Evolutionary conservation across 92 coral and sea anemone species (phyloP).

Genomic region (Pocillopora meandrina): DNA sequence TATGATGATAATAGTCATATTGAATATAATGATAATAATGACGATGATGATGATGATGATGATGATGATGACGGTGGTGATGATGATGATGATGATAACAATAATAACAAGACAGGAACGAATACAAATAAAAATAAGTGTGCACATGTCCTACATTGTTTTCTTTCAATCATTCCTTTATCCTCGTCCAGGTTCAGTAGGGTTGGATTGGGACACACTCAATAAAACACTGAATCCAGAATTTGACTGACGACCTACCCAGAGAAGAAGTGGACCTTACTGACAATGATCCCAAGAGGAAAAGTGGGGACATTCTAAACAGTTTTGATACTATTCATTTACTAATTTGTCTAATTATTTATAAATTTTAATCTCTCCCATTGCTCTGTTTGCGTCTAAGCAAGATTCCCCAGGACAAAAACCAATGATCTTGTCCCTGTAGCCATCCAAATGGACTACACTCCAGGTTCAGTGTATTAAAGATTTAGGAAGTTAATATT

Average conservation of each 20-base stretch:
- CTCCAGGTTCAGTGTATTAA: neutral
- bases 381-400: conserved; percentile 64
- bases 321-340: too few species aligned
- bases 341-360: too few species aligned
- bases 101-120: neutral
- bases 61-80: neutral
- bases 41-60: too few species aligned
- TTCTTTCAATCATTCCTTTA: neutral
- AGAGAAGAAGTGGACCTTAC: conserved; percentile 43
- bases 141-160: too few species aligned
- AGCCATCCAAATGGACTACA: neutral
- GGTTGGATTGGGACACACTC: conserved; percentile 44
- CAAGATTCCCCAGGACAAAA: neutral
- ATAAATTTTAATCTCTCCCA: conserved; percentile 43
- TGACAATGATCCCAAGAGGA: conserved; percentile 45
- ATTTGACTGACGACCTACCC: conserved; percentile 58
- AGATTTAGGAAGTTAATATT: too few species aligned
- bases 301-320: too few species aligned
- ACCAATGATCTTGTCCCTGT: neutral
- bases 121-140: too few species aligned
- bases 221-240: conserved; percentile 34
- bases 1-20: too few species aligned
- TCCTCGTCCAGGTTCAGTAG: conserved; percentile 14
- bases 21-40: too few species aligned
- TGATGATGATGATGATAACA: neutral